These are phyloP conservation scores for Zaprionus taronus DNA, from an alignment of 1,140 invertebrate species.

Conservation along the genomic window DNA sequence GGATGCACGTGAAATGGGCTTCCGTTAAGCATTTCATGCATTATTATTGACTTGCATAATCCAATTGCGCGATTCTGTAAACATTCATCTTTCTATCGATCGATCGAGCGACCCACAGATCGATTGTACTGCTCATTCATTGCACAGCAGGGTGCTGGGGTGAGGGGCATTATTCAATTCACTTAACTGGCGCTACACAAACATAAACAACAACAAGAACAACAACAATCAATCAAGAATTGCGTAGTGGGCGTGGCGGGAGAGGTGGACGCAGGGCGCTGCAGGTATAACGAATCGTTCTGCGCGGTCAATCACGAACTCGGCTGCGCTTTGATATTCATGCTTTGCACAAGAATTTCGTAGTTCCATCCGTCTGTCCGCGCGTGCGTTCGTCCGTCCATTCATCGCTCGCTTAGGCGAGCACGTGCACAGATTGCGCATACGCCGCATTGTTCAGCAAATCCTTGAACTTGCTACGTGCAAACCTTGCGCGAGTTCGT, in stretches of 20 bases:
- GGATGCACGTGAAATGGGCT: conserved; percentile 16
- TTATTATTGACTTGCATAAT: conserved; percentile 63
- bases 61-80: conserved; percentile 76
- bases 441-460: conserved; percentile 37
- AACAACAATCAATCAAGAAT: conserved; percentile 49
- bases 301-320: conserved; percentile 3
- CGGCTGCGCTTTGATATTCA: conserved; percentile 1
- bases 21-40: conserved; percentile 33
- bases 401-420: conserved; percentile 3
- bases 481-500: conserved; percentile 8
- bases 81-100: conserved; percentile 55
- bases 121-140: conserved; percentile 41
- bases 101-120: conserved; percentile 31
- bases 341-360: conserved; percentile 2
- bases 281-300: conserved; percentile 58
- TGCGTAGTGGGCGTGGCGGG: background rate
- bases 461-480: conserved; percentile 47
- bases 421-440: conserved; percentile 48
- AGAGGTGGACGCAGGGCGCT: background rate
- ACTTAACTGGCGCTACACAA: conserved; percentile 72
- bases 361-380: background rate
- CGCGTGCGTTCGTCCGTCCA: background rate
- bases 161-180: conserved; percentile 36
- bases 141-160: conserved; percentile 42
- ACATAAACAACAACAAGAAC: conserved; percentile 21